Conservation (phyloP, 1,140 invertebrate genomes). For the Agraylea sexmaculata region DNA sequence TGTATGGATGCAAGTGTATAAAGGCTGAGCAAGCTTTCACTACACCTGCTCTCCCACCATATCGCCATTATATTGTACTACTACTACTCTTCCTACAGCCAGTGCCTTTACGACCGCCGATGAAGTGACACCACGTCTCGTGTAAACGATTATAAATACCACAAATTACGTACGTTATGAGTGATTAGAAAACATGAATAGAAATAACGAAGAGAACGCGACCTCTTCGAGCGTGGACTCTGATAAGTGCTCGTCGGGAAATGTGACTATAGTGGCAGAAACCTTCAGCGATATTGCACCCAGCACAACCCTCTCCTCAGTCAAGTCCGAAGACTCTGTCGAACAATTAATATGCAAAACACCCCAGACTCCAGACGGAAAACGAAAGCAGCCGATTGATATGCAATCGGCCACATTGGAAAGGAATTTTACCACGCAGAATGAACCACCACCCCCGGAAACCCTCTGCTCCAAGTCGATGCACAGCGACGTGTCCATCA, state of each 20-base stretch:
- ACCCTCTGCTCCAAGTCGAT: constrained; percentile 27
- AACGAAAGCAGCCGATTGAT: constrained; percentile 24
- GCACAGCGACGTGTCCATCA: constrained; percentile 24
- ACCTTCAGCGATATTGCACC: constrained; percentile 23
- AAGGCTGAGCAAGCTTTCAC: too few relatives aligned
- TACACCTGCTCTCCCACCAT: too few relatives aligned
- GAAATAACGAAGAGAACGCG: constrained; percentile 18
- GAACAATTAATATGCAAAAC: constrained; percentile 44
- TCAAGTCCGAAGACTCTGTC: constrained; percentile 39
- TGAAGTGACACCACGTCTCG: too few relatives aligned
- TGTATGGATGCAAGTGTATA: too few relatives aligned
- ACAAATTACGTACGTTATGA: too few relatives aligned
- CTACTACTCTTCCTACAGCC: too few relatives aligned
- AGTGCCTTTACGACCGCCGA: too few relatives aligned
- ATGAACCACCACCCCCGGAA: constrained; percentile 16
- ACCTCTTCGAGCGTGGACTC: constrained; percentile 19
- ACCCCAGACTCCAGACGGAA: constrained; percentile 34
- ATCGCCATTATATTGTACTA: too few relatives aligned
- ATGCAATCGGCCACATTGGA: constrained; percentile 26
- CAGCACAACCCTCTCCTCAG: constrained; percentile 33
- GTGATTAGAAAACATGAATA: too few relatives aligned
- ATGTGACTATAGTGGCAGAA: constrained; percentile 26
- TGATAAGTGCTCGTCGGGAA: constrained; percentile 20
- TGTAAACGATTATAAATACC: too few relatives aligned
- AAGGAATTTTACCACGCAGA: constrained; percentile 13